A percentile compares a stretch with the other conserved stretches of the same genome.
These are phyloP conservation scores for Eubasilissa splendida DNA, from an alignment of 2,888 invertebrate genomes.

Conservation along the genomic window DNA sequence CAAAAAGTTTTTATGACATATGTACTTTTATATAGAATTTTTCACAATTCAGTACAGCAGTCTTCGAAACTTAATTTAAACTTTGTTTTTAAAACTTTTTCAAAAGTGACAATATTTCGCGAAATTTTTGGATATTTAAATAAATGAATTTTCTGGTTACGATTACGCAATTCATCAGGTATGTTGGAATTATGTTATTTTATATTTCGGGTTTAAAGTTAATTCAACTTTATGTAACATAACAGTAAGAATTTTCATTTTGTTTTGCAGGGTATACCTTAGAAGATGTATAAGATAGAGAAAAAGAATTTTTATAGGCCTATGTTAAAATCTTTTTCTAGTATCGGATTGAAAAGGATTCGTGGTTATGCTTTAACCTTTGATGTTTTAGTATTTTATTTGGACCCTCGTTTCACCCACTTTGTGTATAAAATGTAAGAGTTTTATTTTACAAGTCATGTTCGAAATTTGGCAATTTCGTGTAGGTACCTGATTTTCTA, in stretches of 20 bases:
- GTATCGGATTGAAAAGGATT: constrained; percentile 34
- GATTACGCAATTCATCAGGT: no score
- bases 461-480: constrained; percentile 4
- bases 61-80: no score
- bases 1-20: no score
- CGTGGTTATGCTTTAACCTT: constrained; percentile 44
- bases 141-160: no score
- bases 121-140: no score
- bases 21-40: no score
- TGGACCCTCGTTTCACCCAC: constrained; percentile 6
- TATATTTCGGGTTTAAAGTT: no score
- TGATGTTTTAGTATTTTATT: constrained; percentile 47
- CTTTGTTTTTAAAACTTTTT: no score
- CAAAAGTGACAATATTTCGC: no score
- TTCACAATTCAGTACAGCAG: no score
- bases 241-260: neutral
- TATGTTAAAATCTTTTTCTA: constrained; percentile 20
- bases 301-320: constrained; percentile 3
- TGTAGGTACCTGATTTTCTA: constrained; percentile 1
- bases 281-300: neutral
- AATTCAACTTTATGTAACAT: no score
- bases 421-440: constrained; percentile 22
- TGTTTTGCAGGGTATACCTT: neutral
- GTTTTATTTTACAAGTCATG: constrained; percentile 19
- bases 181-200: no score